Evolutionary conservation across 2,888 invertebrate genomes (phyloP).

Genomic region (Lepetodrilus schrolli): DNA sequence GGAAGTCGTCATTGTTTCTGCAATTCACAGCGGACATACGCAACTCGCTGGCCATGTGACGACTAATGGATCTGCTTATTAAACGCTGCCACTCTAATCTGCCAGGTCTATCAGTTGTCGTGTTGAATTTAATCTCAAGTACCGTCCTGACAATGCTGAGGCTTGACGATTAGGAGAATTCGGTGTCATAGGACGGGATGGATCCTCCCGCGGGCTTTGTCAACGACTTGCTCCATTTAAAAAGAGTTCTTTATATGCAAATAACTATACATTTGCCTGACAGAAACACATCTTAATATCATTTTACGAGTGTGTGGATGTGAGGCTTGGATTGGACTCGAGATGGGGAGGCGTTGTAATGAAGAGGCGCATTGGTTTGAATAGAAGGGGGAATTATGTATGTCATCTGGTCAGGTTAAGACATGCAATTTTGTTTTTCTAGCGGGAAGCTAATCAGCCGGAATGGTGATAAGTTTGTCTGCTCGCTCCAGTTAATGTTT

Average conservation of each 20-base stretch:
- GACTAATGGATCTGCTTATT: neutral
- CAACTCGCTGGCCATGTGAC: too few relatives aligned
- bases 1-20: too few relatives aligned
- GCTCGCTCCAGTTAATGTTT: neutral
- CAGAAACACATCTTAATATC: slow-evolving; percentile 18
- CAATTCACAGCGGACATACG: too few relatives aligned
- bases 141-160: neutral
- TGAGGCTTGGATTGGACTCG: neutral
- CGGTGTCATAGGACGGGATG: neutral
- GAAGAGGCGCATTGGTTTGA: neutral
- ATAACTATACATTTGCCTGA: neutral
- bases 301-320: slow-evolving; percentile 4
- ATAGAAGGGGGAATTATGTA: neutral
- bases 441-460: slow-evolving; percentile 21
- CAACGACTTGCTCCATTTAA: slow-evolving; percentile 1
- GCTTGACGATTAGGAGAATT: neutral
- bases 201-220: neutral
- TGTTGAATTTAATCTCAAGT: neutral
- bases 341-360: neutral
- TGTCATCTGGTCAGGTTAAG: neutral
- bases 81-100: neutral
- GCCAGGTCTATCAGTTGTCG: neutral
- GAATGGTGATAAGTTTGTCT: slow-evolving; percentile 30
- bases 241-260: slow-evolving; percentile 16
- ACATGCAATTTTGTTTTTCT: slow-evolving; percentile 24